Base-by-base conservation (phyloP, 1,140 invertebrate genomes). In the Pentalonia nigronervosa region DNA sequence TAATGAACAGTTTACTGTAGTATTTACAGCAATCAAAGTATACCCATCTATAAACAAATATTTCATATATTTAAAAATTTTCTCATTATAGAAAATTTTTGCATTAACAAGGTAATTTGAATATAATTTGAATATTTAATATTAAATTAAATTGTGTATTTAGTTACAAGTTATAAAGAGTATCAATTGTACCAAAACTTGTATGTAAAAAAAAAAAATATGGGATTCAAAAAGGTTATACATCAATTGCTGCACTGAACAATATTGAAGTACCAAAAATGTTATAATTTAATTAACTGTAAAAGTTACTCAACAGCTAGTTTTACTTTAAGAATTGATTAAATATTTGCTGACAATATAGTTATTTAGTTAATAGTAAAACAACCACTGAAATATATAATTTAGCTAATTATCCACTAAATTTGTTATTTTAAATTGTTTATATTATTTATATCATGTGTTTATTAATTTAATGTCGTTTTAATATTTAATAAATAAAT, bases 11-110 rank as follows among this genome's bases (percentile, higher is more conserved):
- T 90, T 25, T 1, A 90, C n/a, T 17, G 34, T 67, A n/a, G 53
- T 90, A 45, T 90, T 90, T 47, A 90, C 8, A 45, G 89, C 89
- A n/a, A 90, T 90, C 7, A 60, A 60, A 90, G 23, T 30, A 25
- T 90, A 90, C 1, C 56, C 89, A 41, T 25, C 89, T 90, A 25
- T 30, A 76, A 90, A 90, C 14, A 56, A 90, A 4, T 34, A 36
- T 50, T 50, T 50, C 2, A 81, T 81, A 36, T 1, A 21, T 81
- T 7, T 11, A 67, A 60, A 67, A 14, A 30, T n/a, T 0, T n/a
- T 67, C 30, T 67, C 30, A 67, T 67, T 11, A n/a, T 67, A 30
- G 9, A 25, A 60, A 67, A 67, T n/a, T n/a, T n/a, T n/a, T n/a
- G 21, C 7, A 14, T 11, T 14, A 30, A 14, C 30, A 30, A 67